These are phyloP conservation scores for Lepidochrysops patricia DNA, from an alignment of 2,888 invertebrate species.

Conservation along the genomic window DNA sequence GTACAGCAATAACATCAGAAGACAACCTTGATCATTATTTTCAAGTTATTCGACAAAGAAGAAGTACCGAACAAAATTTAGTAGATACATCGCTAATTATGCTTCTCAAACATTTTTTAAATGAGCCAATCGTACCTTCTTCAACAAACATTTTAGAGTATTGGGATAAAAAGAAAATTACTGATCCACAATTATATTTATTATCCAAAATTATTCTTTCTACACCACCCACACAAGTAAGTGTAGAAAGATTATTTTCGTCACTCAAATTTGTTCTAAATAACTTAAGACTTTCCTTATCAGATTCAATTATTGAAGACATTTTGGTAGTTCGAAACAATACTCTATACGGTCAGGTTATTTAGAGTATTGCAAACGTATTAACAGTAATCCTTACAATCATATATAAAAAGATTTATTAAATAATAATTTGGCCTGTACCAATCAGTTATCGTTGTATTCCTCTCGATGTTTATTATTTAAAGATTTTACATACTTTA, in stretches of 20 bases:
- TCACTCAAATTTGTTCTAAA: not conserved
- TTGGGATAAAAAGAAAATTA: not conserved
- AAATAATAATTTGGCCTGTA: too few relatives aligned
- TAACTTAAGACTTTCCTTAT: not conserved
- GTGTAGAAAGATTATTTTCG: not conserved
- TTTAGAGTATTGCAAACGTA: not conserved
- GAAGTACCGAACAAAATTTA: not conserved
- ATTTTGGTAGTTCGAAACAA: not conserved
- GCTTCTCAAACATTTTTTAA: not conserved
- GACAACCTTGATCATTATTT: not conserved
- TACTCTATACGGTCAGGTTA: not conserved
- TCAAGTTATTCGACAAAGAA: not conserved
- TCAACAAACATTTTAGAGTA: not conserved
- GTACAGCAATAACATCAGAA: not conserved
- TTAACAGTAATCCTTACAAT: not conserved
- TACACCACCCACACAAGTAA: not conserved
- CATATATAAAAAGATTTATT: too few relatives aligned
- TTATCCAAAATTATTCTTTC: not conserved
- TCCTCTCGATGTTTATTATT: too few relatives aligned
- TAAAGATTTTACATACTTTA: too few relatives aligned
- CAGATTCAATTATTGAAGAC: not conserved
- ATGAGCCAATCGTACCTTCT: not conserved
- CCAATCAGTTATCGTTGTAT: too few relatives aligned
- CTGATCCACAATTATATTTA: not conserved
- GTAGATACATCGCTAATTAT: not conserved